These are phyloP conservation scores for Hippocampus guttulatus DNA, from an alignment of 2,113 vertebrate species.

Conservation along the genomic window DNA sequence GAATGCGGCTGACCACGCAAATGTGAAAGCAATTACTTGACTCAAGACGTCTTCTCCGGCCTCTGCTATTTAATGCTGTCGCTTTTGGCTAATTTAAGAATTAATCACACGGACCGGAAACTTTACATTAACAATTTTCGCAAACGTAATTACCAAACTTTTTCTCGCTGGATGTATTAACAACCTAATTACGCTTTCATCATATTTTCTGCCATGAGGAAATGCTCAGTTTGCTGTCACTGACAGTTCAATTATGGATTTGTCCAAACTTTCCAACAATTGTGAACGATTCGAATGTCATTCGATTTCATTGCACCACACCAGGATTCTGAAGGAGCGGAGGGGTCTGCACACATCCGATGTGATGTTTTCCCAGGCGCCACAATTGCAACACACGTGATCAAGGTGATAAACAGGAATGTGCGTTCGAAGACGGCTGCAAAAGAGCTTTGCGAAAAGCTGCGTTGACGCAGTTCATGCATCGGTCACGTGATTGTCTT, in stretches of 20 bases:
- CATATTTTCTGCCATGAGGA: slow-evolving; percentile 24
- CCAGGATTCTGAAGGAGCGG: background rate
- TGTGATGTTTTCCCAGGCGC: background rate
- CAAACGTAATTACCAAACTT: slow-evolving; percentile 15
- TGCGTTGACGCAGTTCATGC: no score
- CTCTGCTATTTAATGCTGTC: slow-evolving; percentile 21
- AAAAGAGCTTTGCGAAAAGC: no score
- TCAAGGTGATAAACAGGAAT: background rate
- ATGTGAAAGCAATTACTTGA: slow-evolving; percentile 5
- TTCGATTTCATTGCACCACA: background rate
- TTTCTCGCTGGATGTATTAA: slow-evolving; percentile 19
- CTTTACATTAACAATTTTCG: slow-evolving; percentile 6
- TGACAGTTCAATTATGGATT: slow-evolving; percentile 16
- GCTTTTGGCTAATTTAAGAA: slow-evolving; percentile 38
- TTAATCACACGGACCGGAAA: slow-evolving; percentile 22
- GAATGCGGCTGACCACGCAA: background rate
- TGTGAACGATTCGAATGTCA: background rate
- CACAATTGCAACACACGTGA: background rate
- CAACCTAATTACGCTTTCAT: slow-evolving; percentile 42
- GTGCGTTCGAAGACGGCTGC: background rate
- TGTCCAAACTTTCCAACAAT: background rate
- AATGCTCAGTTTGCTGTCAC: background rate
- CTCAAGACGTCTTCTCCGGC: slow-evolving; percentile 1
- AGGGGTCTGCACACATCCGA: background rate
- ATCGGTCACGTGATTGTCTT: no score